phyloP scores from a whole-genome alignment of 2,888 invertebrate species.

The Tetranychus piercei region DNA sequence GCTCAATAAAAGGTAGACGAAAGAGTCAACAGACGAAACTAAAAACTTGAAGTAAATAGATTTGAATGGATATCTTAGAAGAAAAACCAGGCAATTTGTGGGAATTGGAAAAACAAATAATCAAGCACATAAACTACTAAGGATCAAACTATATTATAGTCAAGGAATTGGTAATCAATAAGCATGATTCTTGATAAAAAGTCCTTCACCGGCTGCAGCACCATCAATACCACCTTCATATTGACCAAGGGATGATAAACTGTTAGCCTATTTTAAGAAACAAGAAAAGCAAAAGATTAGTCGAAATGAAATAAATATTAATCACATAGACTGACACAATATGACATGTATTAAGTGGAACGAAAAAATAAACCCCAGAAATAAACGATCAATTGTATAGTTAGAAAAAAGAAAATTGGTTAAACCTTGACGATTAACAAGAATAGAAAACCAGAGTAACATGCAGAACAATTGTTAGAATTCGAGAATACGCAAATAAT shows the following conservation, averaged over 20 bases:
- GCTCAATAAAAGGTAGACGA: too few relatives aligned
- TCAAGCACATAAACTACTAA: background rate
- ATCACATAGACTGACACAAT: background rate
- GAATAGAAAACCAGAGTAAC: background rate
- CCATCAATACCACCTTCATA: conserved; percentile 74
- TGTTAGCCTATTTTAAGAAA: conserved; percentile 54
- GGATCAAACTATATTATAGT: background rate
- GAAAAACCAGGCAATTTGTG: too few relatives aligned
- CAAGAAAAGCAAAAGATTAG: background rate
- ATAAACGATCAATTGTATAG: background rate
- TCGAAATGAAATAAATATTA: background rate
- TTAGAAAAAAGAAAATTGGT: background rate
- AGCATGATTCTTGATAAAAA: conserved; percentile 88
- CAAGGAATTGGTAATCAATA: conserved; percentile 41
- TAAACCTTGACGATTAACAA: too few relatives aligned
- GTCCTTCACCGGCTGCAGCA: conserved; percentile 62
- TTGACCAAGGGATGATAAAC: conserved; percentile 71
- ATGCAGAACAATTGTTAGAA: background rate
- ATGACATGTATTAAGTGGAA: background rate
- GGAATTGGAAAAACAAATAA: background rate
- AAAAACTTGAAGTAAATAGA: too few relatives aligned
- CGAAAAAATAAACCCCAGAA: too few relatives aligned
- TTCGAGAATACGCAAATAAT: background rate
- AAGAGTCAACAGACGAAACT: too few relatives aligned
- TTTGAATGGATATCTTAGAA: too few relatives aligned